A percentile compares a stretch with the other conserved stretches of the same genome.
Conservation (phyloP, 2,797 vertebrate genomes). For the Hydrocynus forskahlii region DNA sequence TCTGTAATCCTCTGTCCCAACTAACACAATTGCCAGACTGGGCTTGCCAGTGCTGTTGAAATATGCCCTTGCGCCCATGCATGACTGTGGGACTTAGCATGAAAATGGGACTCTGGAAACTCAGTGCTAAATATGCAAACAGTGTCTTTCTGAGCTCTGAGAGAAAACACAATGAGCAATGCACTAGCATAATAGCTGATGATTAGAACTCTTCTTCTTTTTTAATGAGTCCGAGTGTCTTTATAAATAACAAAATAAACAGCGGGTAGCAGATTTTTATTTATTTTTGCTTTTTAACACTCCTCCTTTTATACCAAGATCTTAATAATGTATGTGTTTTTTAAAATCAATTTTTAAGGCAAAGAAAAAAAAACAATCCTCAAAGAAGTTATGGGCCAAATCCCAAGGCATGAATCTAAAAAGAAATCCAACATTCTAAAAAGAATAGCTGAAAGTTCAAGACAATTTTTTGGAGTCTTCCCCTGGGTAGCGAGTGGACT, state of each 20-base stretch:
- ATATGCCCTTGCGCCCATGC: conserved; percentile 20
- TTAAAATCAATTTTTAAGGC: conserved; percentile 3
- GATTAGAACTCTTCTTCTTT: background rate
- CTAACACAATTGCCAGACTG: conserved; percentile 17
- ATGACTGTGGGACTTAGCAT: conserved; percentile 5
- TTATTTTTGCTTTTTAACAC: background rate
- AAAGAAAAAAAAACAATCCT: background rate
- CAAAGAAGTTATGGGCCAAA: conserved; percentile 19
- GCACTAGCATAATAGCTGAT: background rate
- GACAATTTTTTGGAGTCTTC: conserved; percentile 32
- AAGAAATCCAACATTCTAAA: conserved; percentile 34
- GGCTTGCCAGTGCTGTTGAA: conserved; percentile 13
- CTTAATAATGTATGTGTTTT: conserved; percentile 20
- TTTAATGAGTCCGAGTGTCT: background rate
- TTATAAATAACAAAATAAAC: background rate
- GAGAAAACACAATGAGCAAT: background rate
- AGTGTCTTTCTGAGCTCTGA: background rate
- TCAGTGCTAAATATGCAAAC: background rate
- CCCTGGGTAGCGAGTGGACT: conserved; percentile 37
- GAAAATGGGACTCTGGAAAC: conserved; percentile 4
- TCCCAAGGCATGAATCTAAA: conserved; percentile 25
- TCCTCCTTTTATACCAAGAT: background rate
- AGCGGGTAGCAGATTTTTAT: background rate
- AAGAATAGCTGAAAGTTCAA: conserved; percentile 39
- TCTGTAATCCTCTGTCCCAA: conserved; percentile 22